Conservation (phyloP, 37 sponge, comb jelly and placozoan genomes). For the Ephydatia muelleri region DNA sequence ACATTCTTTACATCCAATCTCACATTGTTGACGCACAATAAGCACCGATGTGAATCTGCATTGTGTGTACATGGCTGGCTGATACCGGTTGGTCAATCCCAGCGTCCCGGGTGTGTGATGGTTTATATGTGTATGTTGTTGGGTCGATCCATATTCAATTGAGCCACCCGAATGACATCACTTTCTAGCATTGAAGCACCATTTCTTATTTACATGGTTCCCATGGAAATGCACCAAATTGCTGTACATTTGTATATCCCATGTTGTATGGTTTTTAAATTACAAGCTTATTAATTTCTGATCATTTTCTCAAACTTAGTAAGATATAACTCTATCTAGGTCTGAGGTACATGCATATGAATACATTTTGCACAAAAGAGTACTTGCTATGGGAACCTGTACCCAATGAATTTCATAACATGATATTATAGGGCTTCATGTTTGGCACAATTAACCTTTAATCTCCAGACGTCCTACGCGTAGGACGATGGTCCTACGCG, state of each 20-base stretch:
- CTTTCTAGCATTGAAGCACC: neutral
- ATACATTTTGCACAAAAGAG: slow-evolving; percentile 1
- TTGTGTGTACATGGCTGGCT: too few species aligned
- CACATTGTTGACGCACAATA: too few species aligned
- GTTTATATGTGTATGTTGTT: too few species aligned
- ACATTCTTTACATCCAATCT: too few species aligned
- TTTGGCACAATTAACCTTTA: slow-evolving; percentile 1
- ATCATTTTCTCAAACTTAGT: neutral
- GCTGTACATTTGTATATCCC: neutral
- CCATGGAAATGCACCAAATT: slow-evolving; percentile 1
- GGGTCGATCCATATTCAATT: neutral
- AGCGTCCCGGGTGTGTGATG: too few species aligned
- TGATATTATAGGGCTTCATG: neutral
- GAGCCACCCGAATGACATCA: neutral
- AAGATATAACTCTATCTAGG: neutral
- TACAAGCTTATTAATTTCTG: neutral
- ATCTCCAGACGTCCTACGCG: too few species aligned
- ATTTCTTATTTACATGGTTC: neutral
- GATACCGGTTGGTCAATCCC: too few species aligned
- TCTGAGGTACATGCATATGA: neutral
- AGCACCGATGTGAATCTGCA: too few species aligned
- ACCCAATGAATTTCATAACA: neutral
- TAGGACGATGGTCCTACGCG: too few species aligned
- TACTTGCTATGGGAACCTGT: slow-evolving; percentile 1
- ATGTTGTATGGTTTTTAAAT: neutral